These are phyloP conservation scores for Caenorhabditis auriculariae DNA, from an alignment of 2,888 invertebrate genomes.

Conservation along the genomic window DNA sequence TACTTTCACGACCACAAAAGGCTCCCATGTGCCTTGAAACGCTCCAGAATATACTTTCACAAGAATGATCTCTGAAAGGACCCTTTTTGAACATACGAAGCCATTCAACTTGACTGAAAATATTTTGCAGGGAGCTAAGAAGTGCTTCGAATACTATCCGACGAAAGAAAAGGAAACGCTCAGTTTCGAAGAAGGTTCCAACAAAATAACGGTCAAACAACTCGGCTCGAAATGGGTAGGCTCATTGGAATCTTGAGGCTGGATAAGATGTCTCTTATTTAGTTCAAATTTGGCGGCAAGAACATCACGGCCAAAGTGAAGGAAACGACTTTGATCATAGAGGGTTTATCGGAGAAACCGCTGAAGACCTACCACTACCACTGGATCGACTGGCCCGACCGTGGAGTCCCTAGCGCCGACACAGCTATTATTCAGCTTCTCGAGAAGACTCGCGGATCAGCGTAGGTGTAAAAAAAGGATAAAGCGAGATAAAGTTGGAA, in stretches of 20 bases:
- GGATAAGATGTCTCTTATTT: too few species aligned
- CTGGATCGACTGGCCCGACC: constrained; percentile 44
- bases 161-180: constrained; percentile 2
- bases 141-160: constrained; percentile 13
- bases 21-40: too few species aligned
- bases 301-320: constrained; percentile 14
- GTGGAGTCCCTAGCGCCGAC: constrained; percentile 34
- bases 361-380: constrained; percentile 29
- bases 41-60: too few species aligned
- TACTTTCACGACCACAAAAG: too few species aligned
- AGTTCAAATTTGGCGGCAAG: constrained; percentile 11
- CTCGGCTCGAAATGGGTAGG: too few species aligned
- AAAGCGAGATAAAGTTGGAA: too few species aligned
- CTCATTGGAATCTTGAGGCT: too few species aligned
- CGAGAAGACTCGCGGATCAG: constrained; percentile 8
- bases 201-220: too few species aligned
- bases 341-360: constrained; percentile 2
- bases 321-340: constrained; percentile 17
- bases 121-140: constrained; percentile 5
- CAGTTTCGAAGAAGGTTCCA: constrained; percentile 9
- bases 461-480: too few species aligned
- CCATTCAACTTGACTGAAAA: too few species aligned
- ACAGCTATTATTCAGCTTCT: constrained; percentile 27
- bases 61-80: too few species aligned
- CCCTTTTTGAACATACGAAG: too few species aligned